A percentile compares a stretch with the other conserved stretches of the same genome.
phyloP scores from a whole-genome alignment of 2,888 invertebrate genomes.

The Lochmaea capreae region DNA sequence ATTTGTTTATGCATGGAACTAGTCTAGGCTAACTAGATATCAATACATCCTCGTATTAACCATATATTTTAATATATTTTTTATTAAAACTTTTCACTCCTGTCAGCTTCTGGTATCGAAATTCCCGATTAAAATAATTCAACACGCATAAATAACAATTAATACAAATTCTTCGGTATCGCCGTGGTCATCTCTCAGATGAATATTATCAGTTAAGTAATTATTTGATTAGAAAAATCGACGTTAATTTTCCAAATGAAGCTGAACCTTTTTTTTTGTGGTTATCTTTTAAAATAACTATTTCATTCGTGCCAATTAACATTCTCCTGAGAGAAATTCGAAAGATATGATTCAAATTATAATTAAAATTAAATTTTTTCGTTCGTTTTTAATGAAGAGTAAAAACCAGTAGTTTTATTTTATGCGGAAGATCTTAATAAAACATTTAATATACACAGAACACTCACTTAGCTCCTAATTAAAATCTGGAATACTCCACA shows the following conservation, averaged over 20 bases:
- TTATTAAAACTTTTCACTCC: too few species aligned
- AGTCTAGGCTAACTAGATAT: too few species aligned
- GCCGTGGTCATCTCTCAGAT: constrained; percentile 52
- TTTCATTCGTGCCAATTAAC: constrained; percentile 1
- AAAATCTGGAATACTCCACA: too few species aligned
- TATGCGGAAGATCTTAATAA: too few species aligned
- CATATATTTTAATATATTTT: too few species aligned
- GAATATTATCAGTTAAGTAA: constrained; percentile 32
- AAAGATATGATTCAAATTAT: neutral
- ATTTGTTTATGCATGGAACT: too few species aligned
- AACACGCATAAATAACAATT: constrained; percentile 57
- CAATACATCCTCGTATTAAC: too few species aligned
- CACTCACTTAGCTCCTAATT: too few species aligned
- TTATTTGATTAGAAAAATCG: constrained; percentile 1
- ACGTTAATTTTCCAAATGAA: neutral
- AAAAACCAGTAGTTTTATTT: neutral
- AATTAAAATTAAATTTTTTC: constrained; percentile 2
- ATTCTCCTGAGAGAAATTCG: neutral
- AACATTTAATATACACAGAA: too few species aligned
- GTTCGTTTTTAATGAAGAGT: neutral
- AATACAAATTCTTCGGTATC: constrained; percentile 60
- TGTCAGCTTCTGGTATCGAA: constrained; percentile 43
- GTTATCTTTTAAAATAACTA: neutral
- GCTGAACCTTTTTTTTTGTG: neutral
- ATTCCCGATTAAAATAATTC: constrained; percentile 60